Evolutionary conservation across 2,113 vertebrate species (phyloP).

Genomic region (Notechis scutatus): DNA sequence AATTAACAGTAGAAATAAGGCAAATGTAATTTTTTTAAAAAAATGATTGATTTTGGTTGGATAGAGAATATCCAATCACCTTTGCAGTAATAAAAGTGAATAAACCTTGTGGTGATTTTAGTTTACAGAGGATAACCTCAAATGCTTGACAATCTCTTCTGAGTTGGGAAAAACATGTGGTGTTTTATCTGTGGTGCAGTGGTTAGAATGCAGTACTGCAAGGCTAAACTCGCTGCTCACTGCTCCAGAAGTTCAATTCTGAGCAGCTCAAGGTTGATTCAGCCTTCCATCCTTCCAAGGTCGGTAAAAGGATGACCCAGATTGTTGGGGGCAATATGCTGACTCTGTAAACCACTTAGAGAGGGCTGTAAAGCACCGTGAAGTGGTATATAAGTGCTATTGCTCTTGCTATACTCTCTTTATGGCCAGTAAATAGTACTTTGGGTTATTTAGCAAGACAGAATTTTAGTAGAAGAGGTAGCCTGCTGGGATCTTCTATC

Average conservation of each 20-base stretch:
- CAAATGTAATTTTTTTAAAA: neutral
- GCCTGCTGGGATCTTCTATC: neutral
- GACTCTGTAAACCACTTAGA: no score
- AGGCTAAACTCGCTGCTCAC: no score
- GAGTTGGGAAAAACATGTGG: neutral
- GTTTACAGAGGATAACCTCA: no score
- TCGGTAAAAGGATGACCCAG: no score
- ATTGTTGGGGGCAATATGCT: no score
- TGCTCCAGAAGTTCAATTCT: no score
- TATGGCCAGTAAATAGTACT: neutral
- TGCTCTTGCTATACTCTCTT: neutral
- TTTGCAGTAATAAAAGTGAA: neutral
- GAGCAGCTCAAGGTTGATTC: no score
- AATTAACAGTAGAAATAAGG: neutral
- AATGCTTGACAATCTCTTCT: neutral
- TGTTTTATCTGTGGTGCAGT: neutral
- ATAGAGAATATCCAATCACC: neutral
- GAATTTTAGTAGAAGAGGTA: neutral
- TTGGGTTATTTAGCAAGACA: neutral
- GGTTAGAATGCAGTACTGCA: no score
- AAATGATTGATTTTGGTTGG: neutral
- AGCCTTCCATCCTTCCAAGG: no score
- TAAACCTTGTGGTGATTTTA: constrained; percentile 2
- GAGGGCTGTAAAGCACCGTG: no score
- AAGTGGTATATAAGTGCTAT: no score